phyloP scores from a whole-genome alignment of 2,797 vertebrate genomes.

The Channallabes apus region DNA sequence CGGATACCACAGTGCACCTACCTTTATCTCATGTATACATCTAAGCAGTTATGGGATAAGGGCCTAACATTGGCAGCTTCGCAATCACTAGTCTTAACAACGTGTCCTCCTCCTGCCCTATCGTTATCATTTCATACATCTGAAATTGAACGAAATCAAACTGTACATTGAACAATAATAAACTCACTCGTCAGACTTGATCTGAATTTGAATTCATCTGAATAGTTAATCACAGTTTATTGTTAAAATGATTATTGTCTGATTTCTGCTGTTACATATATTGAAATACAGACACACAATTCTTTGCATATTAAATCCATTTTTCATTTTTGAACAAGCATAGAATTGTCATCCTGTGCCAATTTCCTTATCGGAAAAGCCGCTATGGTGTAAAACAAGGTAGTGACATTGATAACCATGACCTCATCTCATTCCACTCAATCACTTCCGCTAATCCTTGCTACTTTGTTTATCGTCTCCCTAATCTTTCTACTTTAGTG shows the following conservation, averaged over 20 bases:
- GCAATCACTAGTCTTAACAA: no score
- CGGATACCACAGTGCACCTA: no score
- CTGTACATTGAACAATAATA: no score
- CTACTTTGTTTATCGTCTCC: constrained; percentile 34
- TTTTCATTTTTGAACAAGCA: not conserved
- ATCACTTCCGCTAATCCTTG: constrained; percentile 19
- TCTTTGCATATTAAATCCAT: not conserved
- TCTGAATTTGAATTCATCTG: not conserved
- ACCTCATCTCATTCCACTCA: constrained; percentile 31
- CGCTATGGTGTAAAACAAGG: constrained; percentile 28
- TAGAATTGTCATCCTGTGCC: not conserved
- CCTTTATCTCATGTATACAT: no score
- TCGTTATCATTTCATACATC: not conserved
- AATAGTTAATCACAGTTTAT: not conserved
- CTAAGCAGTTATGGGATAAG: no score
- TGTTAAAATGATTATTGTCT: not conserved
- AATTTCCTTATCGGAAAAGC: constrained; percentile 27
- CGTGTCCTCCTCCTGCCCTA: no score
- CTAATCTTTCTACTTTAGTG: constrained; percentile 5
- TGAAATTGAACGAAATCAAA: not conserved
- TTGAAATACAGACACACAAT: not conserved
- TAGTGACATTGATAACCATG: constrained; percentile 27
- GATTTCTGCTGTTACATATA: not conserved
- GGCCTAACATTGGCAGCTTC: no score
- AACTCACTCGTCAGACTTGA: not conserved